These are phyloP conservation scores for Lepidostoma basale DNA, from an alignment of 1,140 invertebrate genomes.

Conservation along the genomic window DNA sequence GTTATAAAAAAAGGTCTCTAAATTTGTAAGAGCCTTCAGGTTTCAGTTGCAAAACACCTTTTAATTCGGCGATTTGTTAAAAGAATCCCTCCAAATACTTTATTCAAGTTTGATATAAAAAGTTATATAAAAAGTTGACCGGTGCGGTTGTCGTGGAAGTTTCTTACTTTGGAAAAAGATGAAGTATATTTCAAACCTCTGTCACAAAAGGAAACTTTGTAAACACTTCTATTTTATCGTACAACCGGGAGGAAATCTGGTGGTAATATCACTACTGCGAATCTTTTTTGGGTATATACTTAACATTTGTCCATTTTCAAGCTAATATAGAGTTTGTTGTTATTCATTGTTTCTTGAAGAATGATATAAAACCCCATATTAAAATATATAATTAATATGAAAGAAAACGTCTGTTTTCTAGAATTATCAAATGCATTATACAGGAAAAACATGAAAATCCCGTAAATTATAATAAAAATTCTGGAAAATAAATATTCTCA, in stretches of 20 bases:
- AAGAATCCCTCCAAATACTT: constrained; percentile 31
- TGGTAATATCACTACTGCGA: not conserved
- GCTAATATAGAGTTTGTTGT: too few species aligned
- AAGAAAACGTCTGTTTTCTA: too few species aligned
- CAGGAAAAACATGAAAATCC: too few species aligned
- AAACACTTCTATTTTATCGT: constrained; percentile 17
- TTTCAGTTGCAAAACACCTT: constrained; percentile 29
- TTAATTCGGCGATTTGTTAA: constrained; percentile 32
- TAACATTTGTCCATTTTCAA: too few species aligned
- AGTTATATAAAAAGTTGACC: constrained; percentile 44
- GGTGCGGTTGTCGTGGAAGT: constrained; percentile 9
- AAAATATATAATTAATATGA: too few species aligned
- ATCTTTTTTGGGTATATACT: too few species aligned
- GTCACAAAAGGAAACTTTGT: constrained; percentile 33
- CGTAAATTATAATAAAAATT: too few species aligned
- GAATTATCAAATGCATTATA: too few species aligned
- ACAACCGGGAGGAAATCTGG: not conserved
- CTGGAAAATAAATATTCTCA: too few species aligned
- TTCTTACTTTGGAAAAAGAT: constrained; percentile 33
- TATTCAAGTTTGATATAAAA: constrained; percentile 44
- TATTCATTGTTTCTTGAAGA: too few species aligned
- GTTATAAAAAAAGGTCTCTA: too few species aligned
- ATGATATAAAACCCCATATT: too few species aligned
- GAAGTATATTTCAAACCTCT: constrained; percentile 41
- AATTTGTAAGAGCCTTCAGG: not conserved